Evolutionary conservation across 2,113 vertebrate species (phyloP), one percentile per base, ranked within the genome.

Genomic region (Aptenodytes forsteri): DNA sequence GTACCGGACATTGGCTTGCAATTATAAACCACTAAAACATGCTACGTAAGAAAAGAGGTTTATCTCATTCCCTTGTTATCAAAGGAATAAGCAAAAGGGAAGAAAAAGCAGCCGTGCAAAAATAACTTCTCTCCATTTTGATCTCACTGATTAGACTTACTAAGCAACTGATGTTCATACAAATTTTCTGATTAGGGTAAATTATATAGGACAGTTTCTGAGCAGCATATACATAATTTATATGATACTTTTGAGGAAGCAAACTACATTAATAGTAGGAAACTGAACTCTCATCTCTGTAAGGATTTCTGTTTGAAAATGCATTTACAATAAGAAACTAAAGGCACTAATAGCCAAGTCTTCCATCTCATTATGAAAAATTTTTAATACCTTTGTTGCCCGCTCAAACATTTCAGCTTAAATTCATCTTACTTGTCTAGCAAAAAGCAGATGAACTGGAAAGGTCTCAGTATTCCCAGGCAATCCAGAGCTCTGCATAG

Each of bases 221-320:
- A 95, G 84, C 46, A 95, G 54, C 75, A 87, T 71, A 95, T 95
- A 70, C 73, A 96, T 95, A 80, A 87, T 94, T 96, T 91, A 97
- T 85, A 58, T 77, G 42, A 73, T 69, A 83, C 3, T n/a, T 91
- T 1, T 83, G 54, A 85, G 49, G 54, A 80, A 96, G 77, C 2
- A 7, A 76, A 76, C 66, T 95, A 56, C 56, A 69, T 72, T 93
- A 92, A 82, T 8, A 83, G 84, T 83, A 90, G 16, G 47, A 83
- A 96, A 75, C 2, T 17, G 20, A 96, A 90, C 61, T 62, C 49
- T n/a, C 40, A 58, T 19, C 17, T 70, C 87, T 62, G 16, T 69
- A 95, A 75, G 16, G 26, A 80, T 32, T 91, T 82, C 72, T 77
- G 26, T 42, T 79, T 85, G 62, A 95, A 96, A 93, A 87, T 16